Evolutionary conservation across 2,113 vertebrate species (phyloP), one percentile per base, ranked within the genome.

Genomic region (Oryzias celebensis): DNA sequence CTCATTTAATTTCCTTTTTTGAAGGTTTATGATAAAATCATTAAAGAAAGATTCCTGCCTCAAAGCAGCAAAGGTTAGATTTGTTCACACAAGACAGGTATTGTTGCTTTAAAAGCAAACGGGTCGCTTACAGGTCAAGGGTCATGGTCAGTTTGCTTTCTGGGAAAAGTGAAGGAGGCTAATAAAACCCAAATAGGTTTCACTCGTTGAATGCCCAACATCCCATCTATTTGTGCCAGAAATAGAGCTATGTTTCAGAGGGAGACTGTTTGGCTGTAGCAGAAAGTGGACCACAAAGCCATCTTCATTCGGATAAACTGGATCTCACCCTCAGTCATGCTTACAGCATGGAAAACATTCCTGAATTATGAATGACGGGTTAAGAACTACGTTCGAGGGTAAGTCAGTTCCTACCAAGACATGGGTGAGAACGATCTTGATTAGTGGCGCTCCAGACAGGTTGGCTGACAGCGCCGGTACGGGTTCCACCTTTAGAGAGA

Each of bases 401-500:
- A 4, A 13, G 44, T 13, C 7, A 1, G 20, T 17, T 85, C 95
- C 94, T 88, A 98, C 97, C 95, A 97, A 51, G 2, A 68, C 82
- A 71, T 98, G 97, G 1, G 79, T 84, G 48, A 97, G 94, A 47
- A 92, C 94, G 23, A 97, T 93, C 20, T 92, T 94, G 74, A 97
- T 91, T 23, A 98, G 92, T 0, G 96, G 96, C 0, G 90, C 86
- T 14, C 92, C 93, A 0, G 94, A 96, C 15, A 98, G 91, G 64
- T 95, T 96, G 67, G 76, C 45, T 20, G 93, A 93, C 47, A 99
- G 60, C 7, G 75, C 73, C 0, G 95, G 97, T 0, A 81, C 88
- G 0, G 97, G 97, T 2, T 95, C 92, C 80, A 98, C 93, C 73
- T 95, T 94, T 65, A 98, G 66, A 14, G 97, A 97, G 54, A 99